Percentiles rank a stretch among this genome's conserved stretches.
phyloP scores from a whole-genome alignment of 2,797 vertebrate species.

The Oreochromis mossambicus region DNA sequence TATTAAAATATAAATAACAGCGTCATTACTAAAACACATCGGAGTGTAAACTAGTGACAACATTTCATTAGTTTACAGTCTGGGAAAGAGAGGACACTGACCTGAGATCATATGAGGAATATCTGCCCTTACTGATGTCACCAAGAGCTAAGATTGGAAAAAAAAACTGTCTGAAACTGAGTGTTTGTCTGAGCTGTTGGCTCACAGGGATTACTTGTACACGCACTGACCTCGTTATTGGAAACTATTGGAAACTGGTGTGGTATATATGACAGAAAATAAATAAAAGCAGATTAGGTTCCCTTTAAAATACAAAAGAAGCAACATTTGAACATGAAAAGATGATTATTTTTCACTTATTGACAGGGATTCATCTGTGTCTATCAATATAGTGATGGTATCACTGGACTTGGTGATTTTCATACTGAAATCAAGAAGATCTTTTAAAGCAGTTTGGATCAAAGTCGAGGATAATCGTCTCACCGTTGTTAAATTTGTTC shows the following conservation, averaged over 20 bases:
- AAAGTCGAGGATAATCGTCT: slow-evolving; percentile 29
- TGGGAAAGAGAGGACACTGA: not conserved
- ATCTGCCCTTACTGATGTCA: not conserved
- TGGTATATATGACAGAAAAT: not conserved
- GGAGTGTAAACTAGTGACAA: rapidly evolving
- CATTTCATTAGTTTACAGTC: not conserved
- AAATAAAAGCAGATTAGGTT: not conserved
- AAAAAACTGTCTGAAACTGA: not conserved
- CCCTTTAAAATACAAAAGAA: not conserved
- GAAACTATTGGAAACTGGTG: not conserved
- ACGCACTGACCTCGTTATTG: not conserved
- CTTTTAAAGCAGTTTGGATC: not conserved
- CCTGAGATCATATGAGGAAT: not conserved
- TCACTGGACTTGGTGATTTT: not conserved
- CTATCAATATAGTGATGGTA: not conserved
- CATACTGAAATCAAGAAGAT: not conserved
- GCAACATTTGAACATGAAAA: not conserved
- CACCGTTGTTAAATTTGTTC: slow-evolving; percentile 78
- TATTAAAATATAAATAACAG: not conserved
- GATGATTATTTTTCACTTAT: not conserved
- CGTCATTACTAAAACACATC: not conserved
- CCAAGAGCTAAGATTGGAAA: not conserved
- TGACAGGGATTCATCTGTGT: not conserved
- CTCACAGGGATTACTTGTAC: not conserved
- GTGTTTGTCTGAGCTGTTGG: not conserved